Conservation (phyloP, 92 coral and sea anemone genomes). For the Epizoanthus fatuus region DNA sequence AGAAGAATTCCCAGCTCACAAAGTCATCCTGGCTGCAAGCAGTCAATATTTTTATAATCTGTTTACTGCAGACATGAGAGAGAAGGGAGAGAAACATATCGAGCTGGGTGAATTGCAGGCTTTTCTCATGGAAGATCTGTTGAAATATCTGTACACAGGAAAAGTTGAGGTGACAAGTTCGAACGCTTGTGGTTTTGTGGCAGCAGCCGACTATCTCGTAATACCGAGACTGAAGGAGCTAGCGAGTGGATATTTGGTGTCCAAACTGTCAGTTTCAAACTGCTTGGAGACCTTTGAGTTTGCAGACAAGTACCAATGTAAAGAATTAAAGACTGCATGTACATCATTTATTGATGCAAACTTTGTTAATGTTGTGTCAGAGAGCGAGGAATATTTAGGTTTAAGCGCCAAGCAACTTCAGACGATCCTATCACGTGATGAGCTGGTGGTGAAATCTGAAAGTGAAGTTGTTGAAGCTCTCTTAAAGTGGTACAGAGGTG, state of each 20-base stretch:
- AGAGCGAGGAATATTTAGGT: conserved; percentile 76
- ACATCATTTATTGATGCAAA: conserved; percentile 81
- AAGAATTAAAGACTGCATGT: conserved; percentile 66
- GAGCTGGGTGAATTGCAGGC: conserved; percentile 68
- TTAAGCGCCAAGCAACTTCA: conserved; percentile 71
- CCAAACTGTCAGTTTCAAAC: conserved; percentile 75
- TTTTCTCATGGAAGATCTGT: conserved; percentile 80
- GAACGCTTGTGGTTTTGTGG: conserved; percentile 83
- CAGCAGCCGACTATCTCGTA: conserved; percentile 85
- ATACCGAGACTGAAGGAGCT: conserved; percentile 75
- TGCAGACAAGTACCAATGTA: conserved; percentile 86
- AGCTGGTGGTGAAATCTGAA: conserved; percentile 73
- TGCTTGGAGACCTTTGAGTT: conserved; percentile 84
- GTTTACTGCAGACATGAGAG: conserved; percentile 90
- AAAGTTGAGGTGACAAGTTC: conserved; percentile 73
- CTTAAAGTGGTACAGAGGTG: conserved; percentile 83
- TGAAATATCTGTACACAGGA: conserved; percentile 85
- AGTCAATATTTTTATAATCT: conserved; percentile 85
- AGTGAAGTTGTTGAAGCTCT: conserved; percentile 88
- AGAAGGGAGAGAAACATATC: conserved; percentile 42
- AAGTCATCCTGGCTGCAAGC: conserved; percentile 82
- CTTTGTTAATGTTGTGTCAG: conserved; percentile 81
- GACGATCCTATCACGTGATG: conserved; percentile 85
- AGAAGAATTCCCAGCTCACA: conserved; percentile 80
- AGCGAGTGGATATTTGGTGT: conserved; percentile 82